Evolutionary conservation across 1,140 invertebrate genomes (phyloP).

Genomic region (Drosophila setifemur): DNA sequence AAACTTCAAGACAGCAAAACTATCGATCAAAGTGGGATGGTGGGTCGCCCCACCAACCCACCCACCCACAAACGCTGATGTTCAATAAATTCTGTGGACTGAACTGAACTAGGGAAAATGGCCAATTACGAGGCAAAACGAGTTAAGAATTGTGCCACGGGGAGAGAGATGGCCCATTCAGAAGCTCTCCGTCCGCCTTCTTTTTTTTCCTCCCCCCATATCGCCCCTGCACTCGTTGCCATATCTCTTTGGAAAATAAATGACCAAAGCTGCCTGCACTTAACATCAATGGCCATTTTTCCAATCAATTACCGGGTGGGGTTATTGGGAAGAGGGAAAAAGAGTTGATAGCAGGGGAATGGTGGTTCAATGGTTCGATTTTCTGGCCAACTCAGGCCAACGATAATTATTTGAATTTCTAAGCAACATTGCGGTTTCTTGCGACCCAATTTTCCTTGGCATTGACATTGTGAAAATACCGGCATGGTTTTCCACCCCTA

Average conservation of each 20-base stretch:
- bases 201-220: not conserved
- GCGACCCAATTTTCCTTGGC: slow-evolving; percentile 49
- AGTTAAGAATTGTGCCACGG: slow-evolving; percentile 68
- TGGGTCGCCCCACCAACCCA: not conserved
- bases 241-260: slow-evolving; percentile 39
- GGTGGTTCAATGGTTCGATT: not conserved
- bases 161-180: slow-evolving; percentile 16
- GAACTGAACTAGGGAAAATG: slow-evolving; percentile 60
- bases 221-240: not conserved
- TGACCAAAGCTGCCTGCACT: slow-evolving; percentile 54
- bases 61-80: slow-evolving; percentile 46
- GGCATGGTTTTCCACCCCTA: not conserved
- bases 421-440: slow-evolving; percentile 6
- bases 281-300: slow-evolving; percentile 74
- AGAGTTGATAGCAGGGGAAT: not conserved
- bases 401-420: slow-evolving; percentile 55
- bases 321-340: not conserved
- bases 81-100: slow-evolving; percentile 69
- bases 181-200: not conserved
- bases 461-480: slow-evolving; percentile 52
- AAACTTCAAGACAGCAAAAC: slow-evolving; percentile 32
- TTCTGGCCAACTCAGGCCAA: slow-evolving; percentile 8
- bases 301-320: slow-evolving; percentile 64
- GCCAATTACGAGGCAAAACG: slow-evolving; percentile 77
- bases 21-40: slow-evolving; percentile 50